These are phyloP conservation scores for Pagetopsis macropterus DNA, from an alignment of 2,797 vertebrate genomes.

Conservation along the genomic window DNA sequence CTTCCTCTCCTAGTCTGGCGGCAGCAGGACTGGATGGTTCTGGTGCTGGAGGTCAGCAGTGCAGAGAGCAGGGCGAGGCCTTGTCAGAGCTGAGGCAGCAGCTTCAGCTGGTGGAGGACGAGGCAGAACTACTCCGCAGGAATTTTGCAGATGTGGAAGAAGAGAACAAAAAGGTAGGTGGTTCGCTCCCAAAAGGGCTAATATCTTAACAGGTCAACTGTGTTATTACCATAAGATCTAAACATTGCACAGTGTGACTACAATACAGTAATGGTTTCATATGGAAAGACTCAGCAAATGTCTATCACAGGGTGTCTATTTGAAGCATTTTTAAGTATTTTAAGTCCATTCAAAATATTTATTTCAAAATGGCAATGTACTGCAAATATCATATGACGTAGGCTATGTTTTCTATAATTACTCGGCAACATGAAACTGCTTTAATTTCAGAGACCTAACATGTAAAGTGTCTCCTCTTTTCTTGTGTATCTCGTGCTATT, in stretches of 20 bases:
- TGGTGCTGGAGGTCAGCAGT: constrained; percentile 85
- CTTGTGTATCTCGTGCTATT: constrained; percentile 17
- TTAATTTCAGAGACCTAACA: constrained; percentile 10
- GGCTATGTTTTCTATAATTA: background rate
- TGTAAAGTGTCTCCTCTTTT: constrained; percentile 2
- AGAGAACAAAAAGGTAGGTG: constrained; percentile 90
- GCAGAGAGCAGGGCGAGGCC: constrained; percentile 93
- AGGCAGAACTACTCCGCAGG: constrained; percentile 94
- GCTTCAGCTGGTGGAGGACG: constrained; percentile 96
- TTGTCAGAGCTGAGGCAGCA: constrained; percentile 95
- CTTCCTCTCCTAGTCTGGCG: constrained; percentile 80
- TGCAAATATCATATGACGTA: background rate
- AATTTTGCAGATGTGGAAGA: constrained; percentile 96
- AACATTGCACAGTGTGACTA: background rate
- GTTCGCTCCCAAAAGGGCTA: background rate
- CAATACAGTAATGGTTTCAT: too few species aligned
- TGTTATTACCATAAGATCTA: background rate
- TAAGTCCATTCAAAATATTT: background rate
- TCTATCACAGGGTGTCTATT: background rate
- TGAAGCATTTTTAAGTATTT: background rate
- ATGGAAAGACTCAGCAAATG: background rate
- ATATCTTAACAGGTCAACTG: background rate
- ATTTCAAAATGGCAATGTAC: constrained; percentile 4
- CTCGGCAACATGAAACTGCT: background rate
- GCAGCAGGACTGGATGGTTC: constrained; percentile 79